Evolutionary conservation across 2,113 vertebrate genomes (phyloP), one percentile per base, ranked within the genome.

Genomic region (Oreotragus oreotragus): DNA sequence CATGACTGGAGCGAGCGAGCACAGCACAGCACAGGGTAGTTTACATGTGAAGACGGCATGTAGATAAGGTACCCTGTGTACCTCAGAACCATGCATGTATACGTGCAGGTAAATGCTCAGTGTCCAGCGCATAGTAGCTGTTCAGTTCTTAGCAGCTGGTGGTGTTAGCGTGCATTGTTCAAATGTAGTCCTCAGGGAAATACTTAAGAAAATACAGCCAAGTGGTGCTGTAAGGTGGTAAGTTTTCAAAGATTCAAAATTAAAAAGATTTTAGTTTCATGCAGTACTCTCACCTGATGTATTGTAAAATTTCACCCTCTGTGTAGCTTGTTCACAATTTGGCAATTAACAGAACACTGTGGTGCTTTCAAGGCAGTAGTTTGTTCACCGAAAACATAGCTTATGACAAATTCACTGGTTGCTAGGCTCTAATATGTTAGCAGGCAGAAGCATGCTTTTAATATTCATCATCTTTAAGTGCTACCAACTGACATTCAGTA

Each of bases 381-480:
- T 98, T 98, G 97, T 93, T 98, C 91, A 36, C 88, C 51, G 62
- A 96, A 98, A 97, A 98, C 93, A 76, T 88, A 13, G 95, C 96
- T 98, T 97, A 90, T 84, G 98, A 97, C 98, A 98, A 96, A 98
- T 95, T 88, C 98, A 84, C 43, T 76, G 97, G 97, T 97, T 93
- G 91, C 96, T 25, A 36, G 96, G 96, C 95, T 95, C 96, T 96
- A 94, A 98, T 97, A 98, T 55, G 85, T 96, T 96, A 92, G 98
- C 96, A 95, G 97, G 98, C 97, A 58, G 91, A 98, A 95, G 97
- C 97, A 93, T 3, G 98, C 93, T 97, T 98, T 98, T 98, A 98
- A 99, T 98, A 99, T 99, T 98, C 98, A 98, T 98, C 98, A 96
- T 96, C 88, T 89, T 84, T 86, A 97, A 98, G 98, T 98, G 98